phyloP scores from a whole-genome alignment of 2,888 invertebrate species.

The Napeogenes inachia region DNA sequence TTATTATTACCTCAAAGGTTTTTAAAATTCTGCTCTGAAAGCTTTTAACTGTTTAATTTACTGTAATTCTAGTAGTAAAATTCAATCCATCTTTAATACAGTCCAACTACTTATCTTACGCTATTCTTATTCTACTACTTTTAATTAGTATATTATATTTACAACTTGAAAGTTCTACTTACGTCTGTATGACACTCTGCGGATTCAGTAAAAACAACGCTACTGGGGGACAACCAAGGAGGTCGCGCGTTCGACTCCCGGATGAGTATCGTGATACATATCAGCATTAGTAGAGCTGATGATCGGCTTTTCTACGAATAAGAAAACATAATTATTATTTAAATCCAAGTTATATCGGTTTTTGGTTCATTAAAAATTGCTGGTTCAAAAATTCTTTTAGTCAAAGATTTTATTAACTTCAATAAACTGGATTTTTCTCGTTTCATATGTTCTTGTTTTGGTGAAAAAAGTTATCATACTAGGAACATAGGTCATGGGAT shows the following conservation, averaged over 20 bases:
- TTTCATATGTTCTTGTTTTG: no score
- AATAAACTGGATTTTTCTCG: no score
- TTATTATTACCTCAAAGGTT: no score
- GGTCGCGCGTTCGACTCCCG: slow-evolving; percentile 51
- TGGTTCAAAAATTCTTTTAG: not conserved
- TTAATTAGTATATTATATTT: not conserved
- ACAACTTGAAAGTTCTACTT: slow-evolving; percentile 34
- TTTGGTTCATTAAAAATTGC: not conserved
- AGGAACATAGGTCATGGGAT: no score
- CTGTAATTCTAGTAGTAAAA: no score
- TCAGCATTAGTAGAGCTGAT: slow-evolving; percentile 36
- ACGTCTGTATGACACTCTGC: slow-evolving; percentile 67
- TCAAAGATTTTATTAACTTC: no score
- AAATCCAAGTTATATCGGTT: not conserved
- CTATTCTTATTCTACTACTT: not conserved
- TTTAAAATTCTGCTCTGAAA: no score
- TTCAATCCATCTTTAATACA: no score
- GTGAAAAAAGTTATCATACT: no score
- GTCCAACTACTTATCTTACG: no score
- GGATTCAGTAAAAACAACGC: slow-evolving; percentile 57
- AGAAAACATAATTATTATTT: not conserved
- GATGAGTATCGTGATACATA: slow-evolving; percentile 42
- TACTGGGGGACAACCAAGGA: slow-evolving; percentile 53
- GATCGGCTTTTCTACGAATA: slow-evolving; percentile 26
- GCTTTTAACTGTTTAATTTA: no score